These are phyloP conservation scores for Orthosia incerta DNA, from an alignment of 2,888 invertebrate genomes.

Conservation along the genomic window DNA sequence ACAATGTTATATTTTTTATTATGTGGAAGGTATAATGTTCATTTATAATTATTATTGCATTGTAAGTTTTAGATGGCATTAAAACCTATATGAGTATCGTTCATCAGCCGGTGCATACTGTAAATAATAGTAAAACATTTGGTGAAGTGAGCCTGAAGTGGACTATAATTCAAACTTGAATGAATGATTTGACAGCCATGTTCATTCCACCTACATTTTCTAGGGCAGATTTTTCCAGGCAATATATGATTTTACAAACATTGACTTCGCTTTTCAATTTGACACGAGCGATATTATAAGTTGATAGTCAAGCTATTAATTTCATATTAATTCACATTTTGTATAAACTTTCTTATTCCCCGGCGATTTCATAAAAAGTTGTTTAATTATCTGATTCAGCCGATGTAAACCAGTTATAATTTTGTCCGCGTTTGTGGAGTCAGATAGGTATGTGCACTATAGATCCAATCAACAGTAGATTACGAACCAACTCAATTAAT, in stretches of 20 bases:
- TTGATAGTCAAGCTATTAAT: not conserved
- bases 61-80: not conserved
- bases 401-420: not conserved
- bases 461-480: constrained; percentile 1
- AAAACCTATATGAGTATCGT: too few species aligned
- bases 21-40: not conserved
- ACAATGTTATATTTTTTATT: not conserved
- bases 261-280: not conserved
- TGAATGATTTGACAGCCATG: too few species aligned
- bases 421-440: not conserved
- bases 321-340: not conserved
- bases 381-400: too few species aligned
- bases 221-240: too few species aligned
- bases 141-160: too few species aligned
- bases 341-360: too few species aligned
- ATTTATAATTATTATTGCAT: not conserved
- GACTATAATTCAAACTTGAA: too few species aligned
- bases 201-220: too few species aligned
- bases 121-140: too few species aligned
- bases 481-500: constrained; percentile 1
- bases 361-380: too few species aligned
- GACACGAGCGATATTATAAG: not conserved
- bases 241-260: not conserved
- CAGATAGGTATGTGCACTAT: not conserved
- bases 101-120: too few species aligned